Conservation (phyloP, 2,797 vertebrate genomes). For the Craterocephalus amniculus region DNA sequence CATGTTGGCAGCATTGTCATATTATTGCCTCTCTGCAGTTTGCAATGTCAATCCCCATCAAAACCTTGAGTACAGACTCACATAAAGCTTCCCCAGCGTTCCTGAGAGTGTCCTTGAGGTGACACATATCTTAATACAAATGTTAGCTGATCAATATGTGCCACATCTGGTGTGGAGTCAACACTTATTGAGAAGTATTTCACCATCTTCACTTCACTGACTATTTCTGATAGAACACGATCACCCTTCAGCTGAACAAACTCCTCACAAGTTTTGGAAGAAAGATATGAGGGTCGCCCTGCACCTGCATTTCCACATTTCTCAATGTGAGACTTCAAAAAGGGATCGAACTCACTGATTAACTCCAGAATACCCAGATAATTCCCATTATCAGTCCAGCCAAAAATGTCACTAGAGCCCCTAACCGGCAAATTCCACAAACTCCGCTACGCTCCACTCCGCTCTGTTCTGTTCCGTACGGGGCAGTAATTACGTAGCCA, state of each 20-base stretch:
- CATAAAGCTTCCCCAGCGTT: conserved; percentile 3
- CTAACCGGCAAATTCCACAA: too few species aligned
- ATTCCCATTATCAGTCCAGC: neutral
- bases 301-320: conserved; percentile 4
- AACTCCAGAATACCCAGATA: neutral
- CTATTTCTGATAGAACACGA: neutral
- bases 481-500: too few species aligned
- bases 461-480: too few species aligned
- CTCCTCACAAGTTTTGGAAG: neutral
- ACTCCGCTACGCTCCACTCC: too few species aligned
- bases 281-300: neutral
- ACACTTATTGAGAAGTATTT: neutral
- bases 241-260: neutral
- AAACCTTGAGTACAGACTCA: conserved; percentile 1
- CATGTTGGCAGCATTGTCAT: conserved; percentile 13
- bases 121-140: conserved; percentile 5
- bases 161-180: conserved; percentile 5
- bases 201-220: neutral
- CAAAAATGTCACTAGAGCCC: neutral
- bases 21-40: conserved; percentile 10
- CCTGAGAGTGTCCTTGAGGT: neutral
- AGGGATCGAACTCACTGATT: neutral
- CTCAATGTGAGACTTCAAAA: neutral
- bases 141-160: conserved; percentile 4
- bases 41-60: conserved; percentile 8